phyloP scores from a whole-genome alignment of 2,888 invertebrate genomes.

The Eupithecia exiguata region DNA sequence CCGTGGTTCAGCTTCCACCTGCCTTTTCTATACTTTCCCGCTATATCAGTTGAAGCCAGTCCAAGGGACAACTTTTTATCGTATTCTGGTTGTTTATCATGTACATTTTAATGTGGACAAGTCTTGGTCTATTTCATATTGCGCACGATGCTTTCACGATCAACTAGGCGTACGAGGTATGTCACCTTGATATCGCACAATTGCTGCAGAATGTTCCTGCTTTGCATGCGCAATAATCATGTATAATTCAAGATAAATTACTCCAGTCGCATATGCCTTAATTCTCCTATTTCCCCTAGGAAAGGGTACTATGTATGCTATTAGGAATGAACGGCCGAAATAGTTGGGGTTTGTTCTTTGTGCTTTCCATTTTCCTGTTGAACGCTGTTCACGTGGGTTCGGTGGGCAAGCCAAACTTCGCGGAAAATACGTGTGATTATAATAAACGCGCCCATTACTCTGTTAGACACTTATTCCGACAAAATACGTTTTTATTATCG shows the following conservation, averaged over 20 bases:
- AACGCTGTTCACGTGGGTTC: background rate
- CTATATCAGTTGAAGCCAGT: conserved; percentile 20
- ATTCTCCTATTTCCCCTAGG: conserved; percentile 45
- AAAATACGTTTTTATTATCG: conserved; percentile 43
- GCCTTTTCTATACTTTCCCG: conserved; percentile 19
- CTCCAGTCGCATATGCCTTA: conserved; percentile 44
- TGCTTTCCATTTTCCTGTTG: background rate
- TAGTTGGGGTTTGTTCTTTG: background rate
- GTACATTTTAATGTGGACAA: conserved; percentile 38
- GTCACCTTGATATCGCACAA: conserved; percentile 56
- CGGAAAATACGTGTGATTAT: conserved; percentile 8
- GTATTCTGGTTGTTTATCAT: conserved; percentile 31
- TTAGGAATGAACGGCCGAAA: conserved; percentile 19
- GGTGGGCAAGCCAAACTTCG: background rate
- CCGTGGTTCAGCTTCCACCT: conserved; percentile 19
- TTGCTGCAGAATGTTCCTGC: conserved; percentile 50
- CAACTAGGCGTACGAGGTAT: conserved; percentile 43
- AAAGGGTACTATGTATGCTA: conserved; percentile 40
- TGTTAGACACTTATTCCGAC: conserved; percentile 30
- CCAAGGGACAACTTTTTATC: conserved; percentile 37
- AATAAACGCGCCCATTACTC: conserved; percentile 11
- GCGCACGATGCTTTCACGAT: conserved; percentile 37
- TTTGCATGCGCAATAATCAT: conserved; percentile 59
- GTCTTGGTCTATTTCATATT: conserved; percentile 41
- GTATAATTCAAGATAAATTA: conserved; percentile 61